Evolutionary conservation across 2,888 invertebrate species (phyloP).

Genomic region (Drosophila rubida): DNA sequence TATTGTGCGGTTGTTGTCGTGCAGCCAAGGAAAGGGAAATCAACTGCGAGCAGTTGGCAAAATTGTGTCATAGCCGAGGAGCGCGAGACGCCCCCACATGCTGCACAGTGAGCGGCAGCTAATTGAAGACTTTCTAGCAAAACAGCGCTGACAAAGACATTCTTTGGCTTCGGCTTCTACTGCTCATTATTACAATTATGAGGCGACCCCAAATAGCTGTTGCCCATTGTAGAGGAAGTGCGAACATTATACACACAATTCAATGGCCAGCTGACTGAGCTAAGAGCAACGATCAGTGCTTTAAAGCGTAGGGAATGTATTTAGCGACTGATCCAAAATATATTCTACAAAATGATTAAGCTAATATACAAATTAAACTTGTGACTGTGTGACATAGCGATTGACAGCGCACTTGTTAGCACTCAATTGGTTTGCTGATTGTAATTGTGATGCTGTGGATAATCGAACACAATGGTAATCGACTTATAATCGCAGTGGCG

Average conservation of each 20-base stretch:
- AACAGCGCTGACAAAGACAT: constrained; percentile 7
- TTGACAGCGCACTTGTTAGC: no score
- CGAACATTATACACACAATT: background rate
- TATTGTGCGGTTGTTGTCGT: constrained; percentile 27
- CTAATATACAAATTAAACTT: no score
- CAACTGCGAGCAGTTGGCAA: constrained; percentile 32
- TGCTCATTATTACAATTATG: constrained; percentile 4
- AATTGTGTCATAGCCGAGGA: constrained; percentile 65
- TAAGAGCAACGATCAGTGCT: background rate
- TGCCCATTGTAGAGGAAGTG: background rate
- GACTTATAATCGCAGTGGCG: no score
- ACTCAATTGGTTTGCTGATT: no score
- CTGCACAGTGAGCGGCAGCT: constrained; percentile 6
- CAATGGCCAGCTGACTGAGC: background rate
- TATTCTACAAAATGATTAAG: no score
- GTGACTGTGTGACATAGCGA: no score
- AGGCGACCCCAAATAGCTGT: background rate
- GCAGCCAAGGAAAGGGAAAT: constrained; percentile 65
- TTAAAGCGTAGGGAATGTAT: no score
- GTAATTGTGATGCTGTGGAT: no score
- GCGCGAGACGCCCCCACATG: constrained; percentile 35
- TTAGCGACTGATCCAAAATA: no score
- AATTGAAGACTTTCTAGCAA: constrained; percentile 35
- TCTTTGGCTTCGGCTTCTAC: constrained; percentile 1
- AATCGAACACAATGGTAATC: no score